Conservation (phyloP, 1,140 invertebrate species). For the Cryptotermes secundus region DNA sequence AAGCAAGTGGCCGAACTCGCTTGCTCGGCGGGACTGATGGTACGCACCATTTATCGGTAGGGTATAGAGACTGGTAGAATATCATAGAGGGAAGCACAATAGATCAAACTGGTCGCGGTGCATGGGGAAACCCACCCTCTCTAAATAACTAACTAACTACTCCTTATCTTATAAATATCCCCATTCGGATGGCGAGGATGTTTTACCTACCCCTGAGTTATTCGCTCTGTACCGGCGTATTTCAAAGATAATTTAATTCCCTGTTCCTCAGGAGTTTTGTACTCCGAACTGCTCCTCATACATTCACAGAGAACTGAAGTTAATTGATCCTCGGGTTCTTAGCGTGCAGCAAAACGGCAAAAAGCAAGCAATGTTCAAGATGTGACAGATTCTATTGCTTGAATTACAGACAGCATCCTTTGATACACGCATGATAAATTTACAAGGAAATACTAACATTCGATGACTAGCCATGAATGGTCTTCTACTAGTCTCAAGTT, state of each 20-base stretch:
- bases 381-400: not conserved
- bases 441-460: not conserved
- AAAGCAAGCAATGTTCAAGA: not conserved
- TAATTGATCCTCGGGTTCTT: not conserved
- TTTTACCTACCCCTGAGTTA: no score
- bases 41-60: no score
- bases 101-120: no score
- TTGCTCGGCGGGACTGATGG: no score
- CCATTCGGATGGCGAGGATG: no score
- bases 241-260: not conserved
- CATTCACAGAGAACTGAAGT: not conserved
- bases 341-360: not conserved
- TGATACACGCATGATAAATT: not conserved
- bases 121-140: no score
- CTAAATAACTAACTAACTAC: no score
- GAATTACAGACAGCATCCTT: not conserved
- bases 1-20: no score
- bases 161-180: no score
- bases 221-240: no score
- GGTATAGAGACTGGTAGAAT: no score
- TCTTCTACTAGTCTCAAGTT: not conserved
- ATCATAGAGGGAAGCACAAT: no score
- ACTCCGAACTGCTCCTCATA: not conserved
- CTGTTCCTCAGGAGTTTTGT: not conserved
- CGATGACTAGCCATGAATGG: not conserved